Percentiles rank a stretch among this genome's conserved stretches.
Conservation (phyloP, 2,113 vertebrate genomes). For the Dicerorhinus sumatrensis region DNA sequence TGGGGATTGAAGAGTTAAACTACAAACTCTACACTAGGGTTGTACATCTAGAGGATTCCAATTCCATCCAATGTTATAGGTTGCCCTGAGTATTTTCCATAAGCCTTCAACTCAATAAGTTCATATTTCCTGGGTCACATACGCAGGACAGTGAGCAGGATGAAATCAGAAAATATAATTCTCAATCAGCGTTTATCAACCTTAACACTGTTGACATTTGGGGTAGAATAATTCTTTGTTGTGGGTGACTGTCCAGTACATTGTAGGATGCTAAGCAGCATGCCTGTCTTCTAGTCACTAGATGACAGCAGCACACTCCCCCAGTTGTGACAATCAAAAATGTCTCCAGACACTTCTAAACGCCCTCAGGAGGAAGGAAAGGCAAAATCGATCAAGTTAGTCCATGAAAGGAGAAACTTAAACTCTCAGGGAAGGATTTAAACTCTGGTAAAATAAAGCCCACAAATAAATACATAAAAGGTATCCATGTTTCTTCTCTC, state of each 20-base stretch:
- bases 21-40: background rate
- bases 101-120: background rate
- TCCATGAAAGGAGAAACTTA: background rate
- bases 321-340: background rate
- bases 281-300: background rate
- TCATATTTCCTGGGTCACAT: background rate
- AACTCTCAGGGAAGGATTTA: background rate
- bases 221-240: background rate
- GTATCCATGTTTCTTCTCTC: background rate
- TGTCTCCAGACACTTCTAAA: background rate
- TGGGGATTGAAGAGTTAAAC: background rate
- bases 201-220: background rate
- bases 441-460: background rate
- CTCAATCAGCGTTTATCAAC: background rate
- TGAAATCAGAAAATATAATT: background rate
- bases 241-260: background rate
- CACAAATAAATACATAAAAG: background rate
- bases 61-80: background rate
- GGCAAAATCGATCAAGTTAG: background rate
- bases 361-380: background rate
- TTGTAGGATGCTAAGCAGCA: background rate
- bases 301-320: background rate
- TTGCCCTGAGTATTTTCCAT: background rate
- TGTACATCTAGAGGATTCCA: background rate
- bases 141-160: background rate